Evolutionary conservation across 2,888 invertebrate genomes (phyloP).

Genomic region (Lysandra coridon): DNA sequence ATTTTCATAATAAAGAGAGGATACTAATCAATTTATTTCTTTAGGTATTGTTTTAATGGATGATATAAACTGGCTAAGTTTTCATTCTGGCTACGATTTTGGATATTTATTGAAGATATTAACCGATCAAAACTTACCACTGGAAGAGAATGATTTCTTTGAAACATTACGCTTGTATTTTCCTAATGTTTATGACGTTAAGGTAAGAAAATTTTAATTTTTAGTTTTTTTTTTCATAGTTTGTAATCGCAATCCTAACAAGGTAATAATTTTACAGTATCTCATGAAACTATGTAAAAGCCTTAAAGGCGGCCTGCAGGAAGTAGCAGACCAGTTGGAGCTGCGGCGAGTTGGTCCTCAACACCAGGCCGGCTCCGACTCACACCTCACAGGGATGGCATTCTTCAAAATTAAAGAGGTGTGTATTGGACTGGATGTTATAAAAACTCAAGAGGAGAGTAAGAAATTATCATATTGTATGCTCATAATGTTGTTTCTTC

Average conservation of each 20-base stretch:
- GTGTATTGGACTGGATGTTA: constrained; percentile 32
- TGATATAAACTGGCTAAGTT: constrained; percentile 96
- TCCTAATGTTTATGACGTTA: constrained; percentile 96
- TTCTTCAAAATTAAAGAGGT: constrained; percentile 86
- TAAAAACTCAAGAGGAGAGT: too few species aligned
- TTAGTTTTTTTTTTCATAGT: neutral
- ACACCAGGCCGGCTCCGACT: constrained; percentile 99
- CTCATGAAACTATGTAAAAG: constrained; percentile 98
- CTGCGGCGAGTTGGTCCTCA: constrained; percentile 95
- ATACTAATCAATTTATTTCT: constrained; percentile 33
- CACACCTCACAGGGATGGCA: constrained; percentile 96
- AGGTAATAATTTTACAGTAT: constrained; percentile 78
- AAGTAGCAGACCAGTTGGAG: constrained; percentile 95
- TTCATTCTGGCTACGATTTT: constrained; percentile 98
- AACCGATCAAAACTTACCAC: constrained; percentile 92
- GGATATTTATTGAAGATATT: constrained; percentile 95
- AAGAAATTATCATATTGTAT: too few species aligned
- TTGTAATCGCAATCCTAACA: neutral
- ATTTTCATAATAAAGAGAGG: neutral
- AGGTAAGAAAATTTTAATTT: constrained; percentile 72
- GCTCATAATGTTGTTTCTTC: too few species aligned
- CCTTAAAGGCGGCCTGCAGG: constrained; percentile 97
- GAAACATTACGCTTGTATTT: constrained; percentile 93
- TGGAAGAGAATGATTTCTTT: constrained; percentile 95
- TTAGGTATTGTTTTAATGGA: constrained; percentile 93